phyloP scores from a whole-genome alignment of 1,140 invertebrate genomes.

The Aphaenogaster rudis region DNA sequence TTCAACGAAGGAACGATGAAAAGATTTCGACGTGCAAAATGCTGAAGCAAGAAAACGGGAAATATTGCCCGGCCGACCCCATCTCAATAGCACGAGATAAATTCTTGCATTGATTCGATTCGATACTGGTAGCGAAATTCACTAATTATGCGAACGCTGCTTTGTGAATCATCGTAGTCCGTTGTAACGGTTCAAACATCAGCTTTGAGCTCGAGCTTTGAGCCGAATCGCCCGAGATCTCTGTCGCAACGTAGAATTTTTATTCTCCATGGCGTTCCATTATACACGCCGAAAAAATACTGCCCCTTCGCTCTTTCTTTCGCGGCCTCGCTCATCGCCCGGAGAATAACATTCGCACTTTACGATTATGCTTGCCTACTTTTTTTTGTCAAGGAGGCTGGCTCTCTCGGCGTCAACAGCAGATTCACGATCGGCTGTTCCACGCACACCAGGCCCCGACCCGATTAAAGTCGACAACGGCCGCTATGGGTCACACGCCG shows the following conservation, averaged over 20 bases:
- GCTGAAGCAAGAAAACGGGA: too few relatives aligned
- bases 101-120: constrained; percentile 36
- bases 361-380: constrained; percentile 77
- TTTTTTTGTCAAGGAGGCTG: constrained; percentile 69
- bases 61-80: background rate
- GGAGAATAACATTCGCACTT: constrained; percentile 78
- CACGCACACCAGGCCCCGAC: constrained; percentile 31
- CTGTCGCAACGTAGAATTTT: constrained; percentile 70
- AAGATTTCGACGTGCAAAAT: constrained; percentile 21
- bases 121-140: constrained; percentile 33
- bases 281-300: constrained; percentile 63
- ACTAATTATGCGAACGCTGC: constrained; percentile 67
- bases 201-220: background rate
- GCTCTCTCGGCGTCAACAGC: constrained; percentile 70
- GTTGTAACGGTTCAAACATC: constrained; percentile 41
- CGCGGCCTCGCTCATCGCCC: constrained; percentile 70
- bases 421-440: constrained; percentile 74
- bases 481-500: constrained; percentile 23
- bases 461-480: constrained; percentile 54
- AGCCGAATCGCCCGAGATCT: constrained; percentile 45
- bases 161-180: constrained; percentile 66
- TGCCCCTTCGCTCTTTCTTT: constrained; percentile 65
- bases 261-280: constrained; percentile 54
- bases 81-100: background rate
- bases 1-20: constrained; percentile 38